A percentile compares a stretch with the other conserved stretches of the same genome.
These are phyloP conservation scores for Calameuta pallipes DNA, from an alignment of 2,888 invertebrate species.

Conservation along the genomic window DNA sequence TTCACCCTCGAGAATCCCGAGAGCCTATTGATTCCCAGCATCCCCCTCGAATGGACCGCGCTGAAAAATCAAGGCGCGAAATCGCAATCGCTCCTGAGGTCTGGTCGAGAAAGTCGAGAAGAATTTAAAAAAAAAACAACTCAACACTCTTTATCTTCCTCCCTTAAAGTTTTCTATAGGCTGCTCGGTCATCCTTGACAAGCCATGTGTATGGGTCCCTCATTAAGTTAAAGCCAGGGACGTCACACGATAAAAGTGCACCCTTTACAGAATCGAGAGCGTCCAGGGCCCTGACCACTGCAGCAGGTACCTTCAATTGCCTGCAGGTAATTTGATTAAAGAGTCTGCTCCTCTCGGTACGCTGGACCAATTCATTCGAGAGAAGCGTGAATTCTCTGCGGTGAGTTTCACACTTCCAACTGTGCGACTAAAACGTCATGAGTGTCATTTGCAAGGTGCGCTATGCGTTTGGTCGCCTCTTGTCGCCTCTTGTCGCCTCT, in stretches of 20 bases:
- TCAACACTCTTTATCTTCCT: background rate
- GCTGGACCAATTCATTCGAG: background rate
- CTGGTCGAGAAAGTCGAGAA: slow-evolving; percentile 25
- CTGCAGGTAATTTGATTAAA: background rate
- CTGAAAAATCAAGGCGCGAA: slow-evolving; percentile 45
- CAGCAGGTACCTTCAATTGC: background rate
- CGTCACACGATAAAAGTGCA: background rate
- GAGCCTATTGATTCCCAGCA: slow-evolving; percentile 4
- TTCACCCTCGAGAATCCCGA: background rate
- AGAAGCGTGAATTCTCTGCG: background rate
- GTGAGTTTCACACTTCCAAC: background rate
- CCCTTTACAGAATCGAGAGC: background rate
- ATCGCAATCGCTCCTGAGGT: slow-evolving; percentile 45
- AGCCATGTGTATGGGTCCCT: background rate
- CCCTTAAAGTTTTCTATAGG: background rate
- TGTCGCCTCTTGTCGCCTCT: background rate
- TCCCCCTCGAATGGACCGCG: slow-evolving; percentile 26
- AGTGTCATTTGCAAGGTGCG: background rate
- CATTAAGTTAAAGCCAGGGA: background rate
- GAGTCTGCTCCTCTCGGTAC: background rate
- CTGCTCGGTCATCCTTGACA: background rate
- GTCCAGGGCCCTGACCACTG: background rate
- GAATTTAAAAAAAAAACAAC: slow-evolving; percentile 35
- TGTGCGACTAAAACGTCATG: background rate
- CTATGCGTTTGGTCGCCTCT: background rate